A percentile compares a stretch with the other conserved stretches of the same genome.
Evolutionary conservation across 2,888 invertebrate genomes (phyloP).

Genomic region (Helicoverpa assulta): DNA sequence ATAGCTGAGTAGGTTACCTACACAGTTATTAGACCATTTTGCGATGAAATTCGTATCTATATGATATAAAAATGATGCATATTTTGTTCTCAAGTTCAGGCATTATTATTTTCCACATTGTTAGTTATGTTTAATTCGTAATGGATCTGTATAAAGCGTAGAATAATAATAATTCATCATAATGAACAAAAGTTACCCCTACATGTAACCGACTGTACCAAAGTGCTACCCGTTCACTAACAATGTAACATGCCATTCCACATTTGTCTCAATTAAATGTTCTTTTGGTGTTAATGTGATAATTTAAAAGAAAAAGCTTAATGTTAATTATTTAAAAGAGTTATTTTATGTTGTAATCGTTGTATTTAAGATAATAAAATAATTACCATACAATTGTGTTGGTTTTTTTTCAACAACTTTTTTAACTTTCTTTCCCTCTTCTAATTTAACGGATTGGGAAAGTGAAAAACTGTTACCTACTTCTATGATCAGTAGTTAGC

Average conservation of each 20-base stretch:
- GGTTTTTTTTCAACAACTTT: conserved; percentile 24
- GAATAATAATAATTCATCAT: conserved; percentile 22
- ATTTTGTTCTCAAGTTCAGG: conserved; percentile 22
- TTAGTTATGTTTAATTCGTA: conserved; percentile 36
- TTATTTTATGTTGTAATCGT: conserved; percentile 89
- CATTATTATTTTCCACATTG: conserved; percentile 30
- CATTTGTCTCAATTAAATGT: conserved; percentile 78
- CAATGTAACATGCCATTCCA: conserved; percentile 80
- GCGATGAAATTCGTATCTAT: conserved; percentile 2
- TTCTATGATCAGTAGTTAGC: too few relatives aligned
- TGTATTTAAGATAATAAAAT: conserved; percentile 87
- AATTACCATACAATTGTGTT: conserved; percentile 67
- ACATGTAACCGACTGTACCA: conserved; percentile 69
- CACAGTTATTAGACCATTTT: not conserved
- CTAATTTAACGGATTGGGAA: too few relatives aligned
- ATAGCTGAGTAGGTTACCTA: not conserved
- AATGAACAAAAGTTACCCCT: conserved; percentile 61
- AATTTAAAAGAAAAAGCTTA: conserved; percentile 87
- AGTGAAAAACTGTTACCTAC: too few relatives aligned
- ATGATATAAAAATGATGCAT: conserved; percentile 5
- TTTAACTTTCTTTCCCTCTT: not conserved
- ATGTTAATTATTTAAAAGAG: conserved; percentile 87
- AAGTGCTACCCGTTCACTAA: conserved; percentile 67
- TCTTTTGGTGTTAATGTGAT: conserved; percentile 86
- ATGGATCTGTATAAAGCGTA: conserved; percentile 42